Evolutionary conservation across 2,113 vertebrate species (phyloP).

Genomic region (Craseonycteris thonglongyai): DNA sequence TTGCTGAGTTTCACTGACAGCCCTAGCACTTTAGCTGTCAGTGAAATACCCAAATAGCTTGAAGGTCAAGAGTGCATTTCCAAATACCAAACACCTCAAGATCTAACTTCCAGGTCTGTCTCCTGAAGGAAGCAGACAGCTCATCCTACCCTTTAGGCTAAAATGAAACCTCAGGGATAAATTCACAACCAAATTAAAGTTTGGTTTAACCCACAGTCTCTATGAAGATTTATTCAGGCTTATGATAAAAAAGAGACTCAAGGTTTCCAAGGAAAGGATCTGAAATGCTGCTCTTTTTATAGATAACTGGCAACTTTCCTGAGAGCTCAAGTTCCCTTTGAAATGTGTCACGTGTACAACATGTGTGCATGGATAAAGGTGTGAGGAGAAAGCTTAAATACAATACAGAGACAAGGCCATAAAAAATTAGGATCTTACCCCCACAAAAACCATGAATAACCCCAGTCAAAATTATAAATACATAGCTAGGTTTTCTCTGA

Average conservation of each 20-base stretch:
- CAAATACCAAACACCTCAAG: background rate
- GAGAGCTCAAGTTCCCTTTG: slow-evolving; percentile 46
- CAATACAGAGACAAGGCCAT: background rate
- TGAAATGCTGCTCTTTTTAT: slow-evolving; percentile 49
- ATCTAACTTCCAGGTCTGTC: background rate
- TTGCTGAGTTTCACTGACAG: background rate
- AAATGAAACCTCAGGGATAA: slow-evolving; percentile 4
- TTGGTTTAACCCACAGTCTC: background rate
- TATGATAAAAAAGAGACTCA: background rate
- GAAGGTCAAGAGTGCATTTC: slow-evolving; percentile 38
- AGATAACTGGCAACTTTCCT: slow-evolving; percentile 52
- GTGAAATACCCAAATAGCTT: background rate
- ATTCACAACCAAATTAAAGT: background rate
- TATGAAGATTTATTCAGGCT: background rate
- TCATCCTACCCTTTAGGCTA: background rate
- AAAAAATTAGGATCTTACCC: background rate
- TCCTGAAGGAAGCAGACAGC: background rate
- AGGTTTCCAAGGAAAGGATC: slow-evolving; percentile 5
- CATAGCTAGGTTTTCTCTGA: background rate
- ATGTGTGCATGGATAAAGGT: slow-evolving; percentile 3
- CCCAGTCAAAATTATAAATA: background rate
- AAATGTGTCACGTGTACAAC: slow-evolving; percentile 53
- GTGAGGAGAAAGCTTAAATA: slow-evolving; percentile 33
- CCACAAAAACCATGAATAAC: slow-evolving; percentile 18
- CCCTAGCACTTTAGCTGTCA: background rate